Percentiles rank a stretch among this genome's conserved stretches.
Conservation (phyloP, 2,797 vertebrate genomes). For the Ctenopoma kingsleyae region DNA sequence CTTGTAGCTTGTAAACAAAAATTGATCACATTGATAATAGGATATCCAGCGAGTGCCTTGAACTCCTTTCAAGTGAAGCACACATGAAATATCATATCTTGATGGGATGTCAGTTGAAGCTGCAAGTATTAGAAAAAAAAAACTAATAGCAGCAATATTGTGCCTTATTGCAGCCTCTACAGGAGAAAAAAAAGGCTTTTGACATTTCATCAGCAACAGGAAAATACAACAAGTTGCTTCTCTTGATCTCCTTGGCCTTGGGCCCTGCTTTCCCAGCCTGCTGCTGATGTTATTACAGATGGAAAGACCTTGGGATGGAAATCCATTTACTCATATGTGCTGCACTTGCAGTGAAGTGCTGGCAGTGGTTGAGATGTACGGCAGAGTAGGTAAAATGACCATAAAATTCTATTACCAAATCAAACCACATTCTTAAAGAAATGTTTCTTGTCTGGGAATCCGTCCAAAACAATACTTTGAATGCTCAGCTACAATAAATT, state of each 20-base stretch:
- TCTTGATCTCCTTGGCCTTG: constrained; percentile 49
- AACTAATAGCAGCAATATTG: constrained; percentile 42
- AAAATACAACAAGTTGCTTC: constrained; percentile 47
- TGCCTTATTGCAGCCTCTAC: constrained; percentile 25
- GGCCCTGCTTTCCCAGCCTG: constrained; percentile 43
- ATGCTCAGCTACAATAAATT: constrained; percentile 69
- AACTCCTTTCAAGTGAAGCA: constrained; percentile 45
- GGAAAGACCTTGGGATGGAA: constrained; percentile 58
- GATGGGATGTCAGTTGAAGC: constrained; percentile 47
- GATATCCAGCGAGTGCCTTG: constrained; percentile 28
- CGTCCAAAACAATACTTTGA: constrained; percentile 78
- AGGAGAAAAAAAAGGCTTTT: constrained; percentile 42
- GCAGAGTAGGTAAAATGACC: constrained; percentile 65
- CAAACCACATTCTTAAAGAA: constrained; percentile 74
- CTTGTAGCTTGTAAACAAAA: constrained; percentile 2
- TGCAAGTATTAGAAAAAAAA: constrained; percentile 14
- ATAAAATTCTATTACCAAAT: constrained; percentile 79
- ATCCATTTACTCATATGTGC: constrained; percentile 50
- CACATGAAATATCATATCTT: constrained; percentile 47
- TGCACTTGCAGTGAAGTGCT: constrained; percentile 42
- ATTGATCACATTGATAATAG: constrained; percentile 46
- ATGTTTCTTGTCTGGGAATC: constrained; percentile 74
- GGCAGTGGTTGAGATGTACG: constrained; percentile 61
- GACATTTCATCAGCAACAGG: constrained; percentile 51
- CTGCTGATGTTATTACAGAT: constrained; percentile 57